A percentile compares a stretch with the other conserved stretches of the same genome.
phyloP scores from a whole-genome alignment of 1,140 invertebrate genomes.

The Eupristina koningsbergeri region DNA sequence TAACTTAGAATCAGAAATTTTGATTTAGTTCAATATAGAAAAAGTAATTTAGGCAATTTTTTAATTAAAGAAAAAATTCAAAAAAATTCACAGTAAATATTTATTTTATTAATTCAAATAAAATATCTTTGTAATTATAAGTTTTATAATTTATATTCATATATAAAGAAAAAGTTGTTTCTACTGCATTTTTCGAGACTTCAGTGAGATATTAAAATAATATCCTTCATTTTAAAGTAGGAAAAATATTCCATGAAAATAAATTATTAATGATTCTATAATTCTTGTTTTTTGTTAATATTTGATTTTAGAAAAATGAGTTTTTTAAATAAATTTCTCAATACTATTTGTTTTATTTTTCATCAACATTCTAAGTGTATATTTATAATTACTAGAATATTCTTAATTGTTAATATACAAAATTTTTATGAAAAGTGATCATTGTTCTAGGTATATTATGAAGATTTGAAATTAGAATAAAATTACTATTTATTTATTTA shows the following conservation, averaged over 20 bases:
- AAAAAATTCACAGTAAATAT: no score
- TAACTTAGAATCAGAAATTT: no score
- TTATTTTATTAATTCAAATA: not conserved
- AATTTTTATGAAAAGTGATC: not conserved
- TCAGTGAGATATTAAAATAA: conserved; percentile 5
- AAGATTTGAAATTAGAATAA: no score
- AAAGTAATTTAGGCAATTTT: no score
- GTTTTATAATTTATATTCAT: not conserved
- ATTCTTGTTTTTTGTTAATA: no score
- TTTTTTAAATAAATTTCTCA: not conserved
- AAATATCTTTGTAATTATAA: no score
- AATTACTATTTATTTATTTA: no score
- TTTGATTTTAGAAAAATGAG: not conserved
- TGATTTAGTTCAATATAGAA: no score
- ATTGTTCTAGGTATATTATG: no score
- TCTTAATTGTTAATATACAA: not conserved
- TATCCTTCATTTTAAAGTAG: conserved; percentile 27
- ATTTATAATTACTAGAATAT: not conserved
- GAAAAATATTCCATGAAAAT: conserved; percentile 26
- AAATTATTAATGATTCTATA: not conserved
- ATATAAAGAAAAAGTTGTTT: not conserved
- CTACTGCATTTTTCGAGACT: conserved; percentile 36
- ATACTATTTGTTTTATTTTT: not conserved
- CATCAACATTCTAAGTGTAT: no score
- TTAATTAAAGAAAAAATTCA: no score